Base-by-base conservation (phyloP, 2,797 vertebrate genomes). In the Stomatorhinus walkeri region DNA sequence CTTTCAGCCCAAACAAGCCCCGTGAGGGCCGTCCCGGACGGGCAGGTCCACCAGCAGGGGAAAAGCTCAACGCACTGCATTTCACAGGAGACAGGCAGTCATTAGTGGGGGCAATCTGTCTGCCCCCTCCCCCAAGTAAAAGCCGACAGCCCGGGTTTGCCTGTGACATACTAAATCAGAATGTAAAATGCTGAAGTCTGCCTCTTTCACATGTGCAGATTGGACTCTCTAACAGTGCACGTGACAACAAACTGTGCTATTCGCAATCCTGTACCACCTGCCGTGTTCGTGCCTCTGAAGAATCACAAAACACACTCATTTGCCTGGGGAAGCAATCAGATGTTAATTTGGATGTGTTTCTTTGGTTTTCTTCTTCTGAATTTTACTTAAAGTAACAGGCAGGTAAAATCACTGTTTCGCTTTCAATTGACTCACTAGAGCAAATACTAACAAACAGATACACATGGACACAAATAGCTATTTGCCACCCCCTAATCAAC, bases 61-160 rank as follows among this genome's bases (percentile, higher is more conserved):
- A 14, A 51, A 28, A 51, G 36, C 40, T 12, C 19, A 43, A 16
- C 43, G 22, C 3, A n/a, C 81, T 51, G 3, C 9, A 28, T 24
- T 49, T 85, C 83, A 56, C 85, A 86, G 16, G 28, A 36, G 85
- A 86, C 28, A 36, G 85, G 85, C 24, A 86, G 85, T 56, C 28
- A 86, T 56, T 86, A 52, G 24, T 16, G 4, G 28, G 28, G 28
- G 24, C 28, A 56, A 49, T 19, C 51, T 56, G 51, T 19, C 49
- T 40, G 7, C 12, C 14, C 2, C 14, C 46, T 52, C 85, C 49
- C 81, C 72, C 16, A 2, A 46, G 36, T 43, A 46, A 79, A 84
- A 51, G 19, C 46, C 9, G 1, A 49, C 48, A 51, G 81, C 81
- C 81, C 49, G 46, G 19, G n/a, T 79, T 19, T 43, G 32, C 72